Evolutionary conservation across 2,113 vertebrate genomes (phyloP), one percentile per base, ranked within the genome.

Genomic region (Ptyas mucosa): DNA sequence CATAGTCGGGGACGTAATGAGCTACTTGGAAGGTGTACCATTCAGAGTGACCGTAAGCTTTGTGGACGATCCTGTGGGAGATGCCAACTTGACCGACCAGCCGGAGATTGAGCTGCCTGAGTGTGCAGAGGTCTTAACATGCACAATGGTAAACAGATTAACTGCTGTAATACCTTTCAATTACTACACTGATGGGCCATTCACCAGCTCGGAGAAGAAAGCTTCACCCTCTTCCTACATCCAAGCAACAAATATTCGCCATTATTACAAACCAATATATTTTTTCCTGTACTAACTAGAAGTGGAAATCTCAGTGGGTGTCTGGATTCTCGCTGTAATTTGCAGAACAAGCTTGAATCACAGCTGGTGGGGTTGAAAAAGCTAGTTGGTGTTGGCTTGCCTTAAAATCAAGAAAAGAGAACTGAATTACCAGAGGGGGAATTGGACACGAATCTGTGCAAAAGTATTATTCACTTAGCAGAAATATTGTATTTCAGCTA

Each of bases 1-100:
- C 2, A 34, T 57, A 34, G 34, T 54, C 55, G 91, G 57, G n/a
- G 1, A 58, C 20, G 18, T 89, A 26, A 98, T 98, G 98, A 97
- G 91, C 93, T 97, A 95, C 92, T 98, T 99, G 92, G 98, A 99
- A 39, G 98, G 97, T 9, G 92, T 99, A 89, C 98, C 98, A 34
- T 98, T 99, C 96, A 98, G 97, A 94, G 96, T 97, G 0, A 96
- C 97, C 34, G 89, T 96, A 55, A 97, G 90, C 89, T 94, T 97
- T 8, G 54, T 93, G 0, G 94, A 95, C 10, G 92, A 97, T 89
- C 93, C 95, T 0, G 95, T 52, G 57, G 96, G 94, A 55, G 96
- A 97, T 21, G 90, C 95, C 21, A 0, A 94, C 46, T 96, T 94
- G 6, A 3, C 95, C 8, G 89, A 92, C 0, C 95, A 94, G 3